Evolutionary conservation across 2,888 invertebrate species (phyloP).

Genomic region (Drosophila pegasa): DNA sequence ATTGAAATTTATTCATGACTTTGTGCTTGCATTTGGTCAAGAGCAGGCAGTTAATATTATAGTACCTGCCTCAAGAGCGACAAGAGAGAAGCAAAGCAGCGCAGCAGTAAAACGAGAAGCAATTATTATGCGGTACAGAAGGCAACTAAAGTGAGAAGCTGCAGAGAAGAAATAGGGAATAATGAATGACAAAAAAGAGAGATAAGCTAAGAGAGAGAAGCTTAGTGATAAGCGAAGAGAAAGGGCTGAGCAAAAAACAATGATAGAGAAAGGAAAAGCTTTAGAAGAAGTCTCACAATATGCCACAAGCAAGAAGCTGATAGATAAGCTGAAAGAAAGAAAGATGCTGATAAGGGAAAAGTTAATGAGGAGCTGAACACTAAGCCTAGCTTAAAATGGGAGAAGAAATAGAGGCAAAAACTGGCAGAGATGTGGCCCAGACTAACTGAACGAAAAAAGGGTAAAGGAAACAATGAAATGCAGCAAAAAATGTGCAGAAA

Average conservation of each 20-base stretch:
- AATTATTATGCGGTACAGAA: neutral
- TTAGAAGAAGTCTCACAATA: neutral
- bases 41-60: slow-evolving; percentile 5
- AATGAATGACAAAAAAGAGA: neutral
- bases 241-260: neutral
- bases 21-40: slow-evolving; percentile 38
- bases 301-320: neutral
- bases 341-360: neutral
- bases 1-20: slow-evolving; percentile 72
- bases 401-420: too few species aligned
- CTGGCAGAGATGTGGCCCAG: neutral
- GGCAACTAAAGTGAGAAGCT: neutral
- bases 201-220: neutral
- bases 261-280: neutral
- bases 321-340: neutral
- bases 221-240: neutral
- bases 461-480: neutral
- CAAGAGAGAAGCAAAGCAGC: neutral
- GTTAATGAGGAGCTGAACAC: slow-evolving; percentile 1
- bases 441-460: neutral
- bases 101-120: slow-evolving; percentile 4
- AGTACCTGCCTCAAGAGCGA: slow-evolving; percentile 3
- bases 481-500: neutral
- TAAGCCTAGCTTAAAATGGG: slow-evolving; percentile 1
- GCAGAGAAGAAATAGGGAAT: neutral